phyloP scores from a whole-genome alignment of 92 coral and sea anemone species.

The Scolanthus callimorphus region DNA sequence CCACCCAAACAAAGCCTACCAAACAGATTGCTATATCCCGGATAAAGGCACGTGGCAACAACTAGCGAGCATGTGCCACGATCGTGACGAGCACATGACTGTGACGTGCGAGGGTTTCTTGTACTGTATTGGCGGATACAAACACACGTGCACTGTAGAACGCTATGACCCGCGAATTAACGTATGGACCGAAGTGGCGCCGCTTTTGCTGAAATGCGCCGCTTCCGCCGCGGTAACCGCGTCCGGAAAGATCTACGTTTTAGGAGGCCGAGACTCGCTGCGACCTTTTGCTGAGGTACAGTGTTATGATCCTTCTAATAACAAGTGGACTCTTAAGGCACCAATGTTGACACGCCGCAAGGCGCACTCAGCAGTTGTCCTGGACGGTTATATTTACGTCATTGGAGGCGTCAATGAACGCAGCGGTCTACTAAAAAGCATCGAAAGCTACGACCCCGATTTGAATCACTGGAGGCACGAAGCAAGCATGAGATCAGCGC shows the following conservation, averaged over 20 bases:
- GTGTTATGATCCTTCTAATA: constrained; percentile 58
- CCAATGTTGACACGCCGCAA: too few relatives aligned
- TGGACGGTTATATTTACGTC: too few relatives aligned
- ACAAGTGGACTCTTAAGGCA: constrained; percentile 59
- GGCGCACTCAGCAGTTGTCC: too few relatives aligned
- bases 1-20: too few relatives aligned
- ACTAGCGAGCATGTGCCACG: constrained; percentile 48
- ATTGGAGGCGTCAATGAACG: too few relatives aligned
- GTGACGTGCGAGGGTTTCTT: constrained; percentile 42
- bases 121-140: constrained; percentile 54
- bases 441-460: constrained; percentile 43
- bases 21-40: constrained; percentile 34
- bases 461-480: constrained; percentile 49
- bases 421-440: constrained; percentile 33
- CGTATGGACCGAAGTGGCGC: constrained; percentile 47
- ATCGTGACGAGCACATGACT: constrained; percentile 60
- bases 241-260: constrained; percentile 49
- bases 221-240: constrained; percentile 64
- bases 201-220: constrained; percentile 33
- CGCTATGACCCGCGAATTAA: constrained; percentile 51
- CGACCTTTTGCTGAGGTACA: constrained; percentile 49
- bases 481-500: constrained; percentile 44
- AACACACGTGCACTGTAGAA: constrained; percentile 43
- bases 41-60: constrained; percentile 34
- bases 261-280: constrained; percentile 68